These are phyloP conservation scores for Rhizoglyphus robini DNA, from an alignment of 1,140 invertebrate genomes.

Conservation along the genomic window DNA sequence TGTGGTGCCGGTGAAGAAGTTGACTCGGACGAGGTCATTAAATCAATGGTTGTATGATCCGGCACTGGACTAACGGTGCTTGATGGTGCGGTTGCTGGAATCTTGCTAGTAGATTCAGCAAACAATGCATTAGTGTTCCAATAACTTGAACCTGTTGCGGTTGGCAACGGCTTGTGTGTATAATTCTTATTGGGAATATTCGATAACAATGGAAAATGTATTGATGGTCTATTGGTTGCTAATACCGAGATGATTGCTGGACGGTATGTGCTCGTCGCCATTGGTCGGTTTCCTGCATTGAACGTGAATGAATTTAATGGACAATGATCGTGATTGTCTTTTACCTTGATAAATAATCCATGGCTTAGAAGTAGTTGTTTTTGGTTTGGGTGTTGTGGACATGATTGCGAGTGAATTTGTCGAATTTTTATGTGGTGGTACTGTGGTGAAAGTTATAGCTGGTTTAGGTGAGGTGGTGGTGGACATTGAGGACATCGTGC, in stretches of 20 bases:
- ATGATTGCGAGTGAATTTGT: background rate
- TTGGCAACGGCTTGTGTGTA: background rate
- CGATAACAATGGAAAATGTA: background rate
- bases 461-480: background rate
- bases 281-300: background rate
- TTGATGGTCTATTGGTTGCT: background rate
- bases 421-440: background rate
- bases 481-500: too few relatives aligned
- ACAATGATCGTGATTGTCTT: background rate
- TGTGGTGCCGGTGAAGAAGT: slow-evolving; percentile 24
- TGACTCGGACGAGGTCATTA: slow-evolving; percentile 27
- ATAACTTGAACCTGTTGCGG: background rate
- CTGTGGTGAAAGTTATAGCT: background rate
- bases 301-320: background rate
- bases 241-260: slow-evolving; percentile 21
- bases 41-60: slow-evolving; percentile 26
- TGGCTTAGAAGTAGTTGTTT: slow-evolving; percentile 9
- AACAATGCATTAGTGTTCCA: background rate
- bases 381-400: background rate
- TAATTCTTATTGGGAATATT: background rate
- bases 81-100: slow-evolving; percentile 19
- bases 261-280: slow-evolving; percentile 19
- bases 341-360: background rate
- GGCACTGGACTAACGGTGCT: too few relatives aligned
- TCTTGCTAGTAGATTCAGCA: background rate